Base-by-base conservation (phyloP, 2,888 invertebrate species). In the Falcaria lacertinaria region DNA sequence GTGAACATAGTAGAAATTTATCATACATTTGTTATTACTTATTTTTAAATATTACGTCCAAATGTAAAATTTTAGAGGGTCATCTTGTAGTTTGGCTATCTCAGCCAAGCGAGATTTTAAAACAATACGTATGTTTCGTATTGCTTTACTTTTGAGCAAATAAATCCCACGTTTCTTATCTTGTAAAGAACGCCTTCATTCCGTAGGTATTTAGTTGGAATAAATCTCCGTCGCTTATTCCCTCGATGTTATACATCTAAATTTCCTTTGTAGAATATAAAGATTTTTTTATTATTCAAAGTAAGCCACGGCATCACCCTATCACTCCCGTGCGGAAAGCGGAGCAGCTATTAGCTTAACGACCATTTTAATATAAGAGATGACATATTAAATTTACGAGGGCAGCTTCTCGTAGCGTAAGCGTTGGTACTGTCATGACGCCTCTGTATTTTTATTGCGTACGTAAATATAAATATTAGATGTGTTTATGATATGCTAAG, bases 371-470 rank as follows among this genome's bases (percentile, higher is more conserved):
- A 86, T 88, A 88, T 84, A 80, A 78, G 75, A 86, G 85, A 85
- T 86, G 86, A 88, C 82, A 84, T 87, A 84, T 87, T 87, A 86
- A 86, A 86, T 87, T 87, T 86, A 86, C 82, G 86, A 88, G 76
- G 75, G 69, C 72, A 77, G 80, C 83, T 80, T 76, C 82, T 74
- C 74, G 66, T 66, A 60, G 73, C 73, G 71, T 76, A 77, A 81
- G 74, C 79, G 80, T 73, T 63, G 70, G 63, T 64, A 73, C 68
- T 82, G 77, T 74, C 81, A 74, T 80, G 80, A 80, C 75, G 80
- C 82, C 78, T 78, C 78, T 79, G 80, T 82, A 73, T 79, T 69
- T 86, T 85, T 86, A 87, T 84, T 80, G 78, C 81, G 70, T 78
- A 74, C 75, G 75, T 78, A 80, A 81, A 81, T 78, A 79, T 76